phyloP scores from a whole-genome alignment of 2,797 vertebrate genomes.

The Lutjanus campechanus region DNA sequence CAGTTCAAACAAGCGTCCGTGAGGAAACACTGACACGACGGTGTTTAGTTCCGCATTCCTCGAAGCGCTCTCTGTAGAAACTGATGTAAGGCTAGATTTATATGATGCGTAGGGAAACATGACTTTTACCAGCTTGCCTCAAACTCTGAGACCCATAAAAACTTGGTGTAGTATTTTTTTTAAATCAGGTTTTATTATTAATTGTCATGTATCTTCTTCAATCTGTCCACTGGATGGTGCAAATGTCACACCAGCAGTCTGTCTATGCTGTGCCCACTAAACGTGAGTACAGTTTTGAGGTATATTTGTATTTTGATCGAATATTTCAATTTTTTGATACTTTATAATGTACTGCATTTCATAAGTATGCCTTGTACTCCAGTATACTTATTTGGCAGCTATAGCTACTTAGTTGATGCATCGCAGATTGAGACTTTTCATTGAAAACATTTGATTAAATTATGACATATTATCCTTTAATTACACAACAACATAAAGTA shows the following conservation, averaged over 20 bases:
- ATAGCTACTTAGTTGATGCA: no score
- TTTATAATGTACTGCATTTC: background rate
- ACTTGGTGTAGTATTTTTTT: background rate
- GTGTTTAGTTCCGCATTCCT: conserved; percentile 37
- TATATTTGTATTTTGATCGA: background rate
- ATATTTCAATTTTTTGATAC: background rate
- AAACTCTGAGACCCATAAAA: background rate
- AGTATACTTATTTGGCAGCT: no score
- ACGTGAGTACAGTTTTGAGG: background rate
- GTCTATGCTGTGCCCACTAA: background rate
- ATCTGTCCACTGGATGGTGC: conserved; percentile 45
- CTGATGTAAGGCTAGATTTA: no score
- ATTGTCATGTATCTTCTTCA: background rate
- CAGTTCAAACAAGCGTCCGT: conserved; percentile 42
- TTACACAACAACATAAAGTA: no score
- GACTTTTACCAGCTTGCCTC: background rate
- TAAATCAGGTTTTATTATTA: background rate
- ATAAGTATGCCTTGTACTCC: no score
- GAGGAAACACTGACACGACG: conserved; percentile 27
- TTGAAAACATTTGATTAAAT: no score
- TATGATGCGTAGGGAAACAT: background rate
- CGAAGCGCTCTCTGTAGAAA: background rate
- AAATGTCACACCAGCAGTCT: background rate
- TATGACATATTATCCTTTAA: no score
- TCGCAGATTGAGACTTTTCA: no score